Evolutionary conservation across 2,113 vertebrate genomes (phyloP).

Genomic region (Manacus vitellinus): DNA sequence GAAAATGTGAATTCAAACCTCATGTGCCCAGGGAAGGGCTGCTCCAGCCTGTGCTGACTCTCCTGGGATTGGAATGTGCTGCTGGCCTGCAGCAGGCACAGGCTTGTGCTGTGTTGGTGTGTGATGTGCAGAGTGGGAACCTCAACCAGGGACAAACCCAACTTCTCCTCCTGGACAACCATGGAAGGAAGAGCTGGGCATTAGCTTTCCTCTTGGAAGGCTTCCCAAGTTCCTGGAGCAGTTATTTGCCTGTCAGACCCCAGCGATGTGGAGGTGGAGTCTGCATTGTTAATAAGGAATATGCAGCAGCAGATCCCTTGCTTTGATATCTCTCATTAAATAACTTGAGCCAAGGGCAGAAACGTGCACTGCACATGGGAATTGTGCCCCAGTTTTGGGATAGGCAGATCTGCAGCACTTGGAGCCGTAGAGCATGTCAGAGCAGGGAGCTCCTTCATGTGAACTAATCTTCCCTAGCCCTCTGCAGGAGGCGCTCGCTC

Average conservation of each 20-base stretch:
- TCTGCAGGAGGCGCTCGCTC: neutral
- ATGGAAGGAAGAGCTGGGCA: neutral
- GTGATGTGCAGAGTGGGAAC: rapidly evolving
- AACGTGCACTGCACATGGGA: neutral
- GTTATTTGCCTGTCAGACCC: neutral
- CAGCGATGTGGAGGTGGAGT: neutral
- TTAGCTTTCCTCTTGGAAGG: neutral
- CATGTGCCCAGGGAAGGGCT: rapidly evolving
- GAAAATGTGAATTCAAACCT: neutral
- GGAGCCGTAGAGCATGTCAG: neutral
- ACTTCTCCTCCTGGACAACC: neutral
- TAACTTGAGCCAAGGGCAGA: neutral
- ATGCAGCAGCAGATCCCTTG: neutral
- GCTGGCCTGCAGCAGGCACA: neutral
- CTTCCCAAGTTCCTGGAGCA: neutral
- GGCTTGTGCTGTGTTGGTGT: neutral
- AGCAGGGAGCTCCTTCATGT: neutral
- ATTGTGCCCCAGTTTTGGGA: neutral
- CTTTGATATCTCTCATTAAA: neutral
- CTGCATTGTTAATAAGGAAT: neutral
- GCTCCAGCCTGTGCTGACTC: rapidly evolving
- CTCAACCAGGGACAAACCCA: rapidly evolving
- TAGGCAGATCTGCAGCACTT: neutral
- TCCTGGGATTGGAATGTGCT: rapidly evolving
- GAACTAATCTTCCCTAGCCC: neutral